Conservation (phyloP, 92 coral and sea anemone genomes). For the Meandrina meandrites region DNA sequence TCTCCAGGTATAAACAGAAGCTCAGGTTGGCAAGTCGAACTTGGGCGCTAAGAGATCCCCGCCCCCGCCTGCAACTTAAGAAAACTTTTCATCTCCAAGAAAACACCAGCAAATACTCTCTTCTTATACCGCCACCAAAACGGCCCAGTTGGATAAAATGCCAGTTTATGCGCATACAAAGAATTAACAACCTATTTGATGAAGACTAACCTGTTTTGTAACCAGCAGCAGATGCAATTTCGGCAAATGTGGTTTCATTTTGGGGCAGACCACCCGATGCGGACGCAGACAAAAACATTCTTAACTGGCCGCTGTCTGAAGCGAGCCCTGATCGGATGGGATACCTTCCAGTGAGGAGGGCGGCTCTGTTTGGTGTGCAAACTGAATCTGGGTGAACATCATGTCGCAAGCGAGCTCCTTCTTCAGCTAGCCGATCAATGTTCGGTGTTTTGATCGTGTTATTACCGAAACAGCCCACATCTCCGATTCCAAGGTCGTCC, state of each 20-base stretch:
- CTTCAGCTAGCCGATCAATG: constrained; percentile 50
- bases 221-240: constrained; percentile 28
- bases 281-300: constrained; percentile 45
- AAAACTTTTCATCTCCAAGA: too few relatives aligned
- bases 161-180: too few relatives aligned
- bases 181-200: too few relatives aligned
- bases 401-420: constrained; percentile 49
- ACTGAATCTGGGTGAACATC: constrained; percentile 78
- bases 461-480: constrained; percentile 76
- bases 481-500: constrained; percentile 87
- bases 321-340: constrained; percentile 79
- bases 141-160: too few relatives aligned
- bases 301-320: constrained; percentile 32
- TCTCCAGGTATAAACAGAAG: too few relatives aligned
- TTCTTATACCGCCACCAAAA: too few relatives aligned
- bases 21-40: too few relatives aligned
- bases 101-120: too few relatives aligned
- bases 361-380: constrained; percentile 90
- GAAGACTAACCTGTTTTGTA: too few relatives aligned
- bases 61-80: too few relatives aligned
- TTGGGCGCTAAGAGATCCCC: too few relatives aligned
- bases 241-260: constrained; percentile 72
- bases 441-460: too few relatives aligned
- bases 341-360: constrained; percentile 82
- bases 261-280: constrained; percentile 74